Percentiles rank a stretch among this genome's conserved stretches.
Evolutionary conservation across 2,113 vertebrate species (phyloP).

Genomic region (Tapirus terrestris): DNA sequence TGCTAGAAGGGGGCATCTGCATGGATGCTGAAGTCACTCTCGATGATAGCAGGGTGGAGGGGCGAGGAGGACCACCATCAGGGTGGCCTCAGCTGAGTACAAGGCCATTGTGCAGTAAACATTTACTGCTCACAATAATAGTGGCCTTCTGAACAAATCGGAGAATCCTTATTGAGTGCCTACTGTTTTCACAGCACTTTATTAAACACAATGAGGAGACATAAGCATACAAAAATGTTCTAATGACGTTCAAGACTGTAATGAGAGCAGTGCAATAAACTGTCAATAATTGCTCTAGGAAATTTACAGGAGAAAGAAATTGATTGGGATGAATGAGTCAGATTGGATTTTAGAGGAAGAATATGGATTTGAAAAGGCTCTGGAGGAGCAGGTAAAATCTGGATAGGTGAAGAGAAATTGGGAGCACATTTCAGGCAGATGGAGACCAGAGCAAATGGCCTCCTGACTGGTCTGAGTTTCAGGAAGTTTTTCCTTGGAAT

Average conservation of each 20-base stretch:
- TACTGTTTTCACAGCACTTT: neutral
- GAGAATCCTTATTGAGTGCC: neutral
- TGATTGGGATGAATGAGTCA: neutral
- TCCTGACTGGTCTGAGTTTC: neutral
- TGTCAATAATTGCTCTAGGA: neutral
- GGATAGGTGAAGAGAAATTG: neutral
- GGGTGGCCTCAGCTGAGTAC: neutral
- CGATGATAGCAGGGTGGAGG: too few relatives aligned
- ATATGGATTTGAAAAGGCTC: neutral
- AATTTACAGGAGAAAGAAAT: neutral
- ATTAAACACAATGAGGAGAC: neutral
- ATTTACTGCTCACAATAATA: neutral
- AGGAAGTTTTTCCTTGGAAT: neutral
- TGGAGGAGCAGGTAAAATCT: neutral
- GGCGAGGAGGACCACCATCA: neutral
- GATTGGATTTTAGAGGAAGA: neutral
- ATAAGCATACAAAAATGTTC: neutral
- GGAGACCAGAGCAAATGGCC: neutral
- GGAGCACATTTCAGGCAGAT: neutral
- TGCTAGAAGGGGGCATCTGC: neutral
- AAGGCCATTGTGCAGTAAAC: neutral
- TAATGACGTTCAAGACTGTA: neutral
- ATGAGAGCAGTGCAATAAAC: neutral
- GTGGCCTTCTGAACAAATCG: neutral
- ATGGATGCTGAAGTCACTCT: neutral